Conservation (phyloP, 2,797 vertebrate species). For the Lacerta bilineata region DNA sequence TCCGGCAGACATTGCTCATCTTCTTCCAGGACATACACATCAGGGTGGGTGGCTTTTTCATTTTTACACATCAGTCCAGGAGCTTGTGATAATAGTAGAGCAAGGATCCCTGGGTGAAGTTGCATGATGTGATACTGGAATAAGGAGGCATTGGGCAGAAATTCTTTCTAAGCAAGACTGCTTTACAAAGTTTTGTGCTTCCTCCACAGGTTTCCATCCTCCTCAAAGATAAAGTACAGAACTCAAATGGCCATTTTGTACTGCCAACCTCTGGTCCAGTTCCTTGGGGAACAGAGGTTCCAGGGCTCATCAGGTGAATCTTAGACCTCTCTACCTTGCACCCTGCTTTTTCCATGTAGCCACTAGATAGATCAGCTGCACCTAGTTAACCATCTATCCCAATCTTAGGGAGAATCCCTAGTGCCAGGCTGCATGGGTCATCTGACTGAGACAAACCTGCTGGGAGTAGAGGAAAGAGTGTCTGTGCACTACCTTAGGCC, state of each 20-base stretch:
- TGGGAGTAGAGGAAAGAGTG: not conserved
- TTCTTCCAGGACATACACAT: conserved; percentile 99
- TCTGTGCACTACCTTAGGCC: not conserved
- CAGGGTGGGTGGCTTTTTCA: conserved; percentile 85
- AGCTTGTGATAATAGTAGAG: not conserved
- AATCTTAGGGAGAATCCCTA: not conserved
- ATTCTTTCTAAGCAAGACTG: fast-evolving
- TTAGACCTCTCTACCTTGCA: not conserved
- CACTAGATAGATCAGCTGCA: not conserved
- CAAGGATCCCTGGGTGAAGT: not conserved
- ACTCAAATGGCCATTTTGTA: conserved; percentile 96
- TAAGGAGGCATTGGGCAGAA: not conserved
- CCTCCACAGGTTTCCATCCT: conserved; percentile 94
- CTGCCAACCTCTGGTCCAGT: conserved; percentile 92
- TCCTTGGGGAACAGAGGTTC: conserved; percentile 91
- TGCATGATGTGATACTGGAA: not conserved
- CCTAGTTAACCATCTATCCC: not conserved
- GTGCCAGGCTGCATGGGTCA: fast-evolving
- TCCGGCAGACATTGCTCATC: conserved; percentile 94
- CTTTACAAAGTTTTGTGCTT: fast-evolving
- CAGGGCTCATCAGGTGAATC: conserved; percentile 92
- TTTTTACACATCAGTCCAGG: not conserved
- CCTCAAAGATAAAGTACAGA: conserved; percentile 98
- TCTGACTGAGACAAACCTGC: not conserved
- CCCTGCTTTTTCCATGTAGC: not conserved